Evolutionary conservation across 35 echinoderm and acorn worm genomes (phyloP), one percentile per base, ranked within the genome.

Genomic region (Lytechinus pictus): DNA sequence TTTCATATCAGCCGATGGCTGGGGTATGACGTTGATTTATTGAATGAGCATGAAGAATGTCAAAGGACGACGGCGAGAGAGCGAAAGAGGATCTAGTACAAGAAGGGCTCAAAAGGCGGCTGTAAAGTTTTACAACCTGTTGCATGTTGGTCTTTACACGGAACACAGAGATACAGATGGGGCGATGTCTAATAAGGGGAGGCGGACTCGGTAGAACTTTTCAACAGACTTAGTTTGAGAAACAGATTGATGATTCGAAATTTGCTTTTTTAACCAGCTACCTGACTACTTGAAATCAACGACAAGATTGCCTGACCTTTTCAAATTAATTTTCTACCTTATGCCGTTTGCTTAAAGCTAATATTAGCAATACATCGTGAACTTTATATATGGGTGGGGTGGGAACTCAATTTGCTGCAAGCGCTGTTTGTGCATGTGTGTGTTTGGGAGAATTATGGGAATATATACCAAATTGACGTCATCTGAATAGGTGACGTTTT

Each of bases 1-100:
- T 90, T 90, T 90, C 88, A 90, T 90, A 52, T 90, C 88, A 90
- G 88, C 88, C 52, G 29, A 44, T 90, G 88, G 88, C 27, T 44
- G 16, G 52, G 29, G 88, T 21, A 52, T 33, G 88, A 90, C 66
- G 88, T 90, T 90, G 88, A 90, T 90, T 90, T 90, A 90, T 90
- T 90, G 88, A 90, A 90, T 90, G 88, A 90, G 88, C 33, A 33
- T 5, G 8, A 33, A 52, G 88, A 90, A 90, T 90, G 88, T 90
- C 88, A 90, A 90, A 90, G 88, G 88, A 44, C 52, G 52, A 44
- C 21, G 4, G 66, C 66, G n/a, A n/a, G 66, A 79, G 66, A n/a
- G 66, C 12, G 21, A 79, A 8, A 79, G 66, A n/a, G 19, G n/a
- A 44, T 24, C 66, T n/a, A 24, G 19, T 79, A 79, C 33, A 44